Evolutionary conservation across 35 echinoderm and acorn worm genomes (phyloP), one percentile per base, ranked within the genome.

Genomic region (Chiridota heheva): DNA sequence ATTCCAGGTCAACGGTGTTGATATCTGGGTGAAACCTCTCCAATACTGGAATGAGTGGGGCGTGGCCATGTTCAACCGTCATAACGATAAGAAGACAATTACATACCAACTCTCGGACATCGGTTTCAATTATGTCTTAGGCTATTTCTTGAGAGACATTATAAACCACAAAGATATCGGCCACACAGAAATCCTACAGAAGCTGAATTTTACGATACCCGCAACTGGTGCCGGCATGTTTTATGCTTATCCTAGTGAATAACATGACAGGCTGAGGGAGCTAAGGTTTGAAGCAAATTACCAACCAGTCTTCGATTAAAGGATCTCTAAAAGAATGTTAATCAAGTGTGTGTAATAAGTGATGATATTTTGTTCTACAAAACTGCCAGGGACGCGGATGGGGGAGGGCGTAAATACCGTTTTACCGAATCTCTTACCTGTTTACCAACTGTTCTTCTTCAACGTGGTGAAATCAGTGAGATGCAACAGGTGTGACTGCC

Each of bases 221-320:
- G 81, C 64, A 13, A 70, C 64, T 1, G 81, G 81, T 8, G 81
- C 63, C 1, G 34, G 56, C 45, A 83, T 83, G 81, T 48, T 43
- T 15, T 83, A 83, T 56, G 81, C 81, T 24, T 83, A 83, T 36
- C 81, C 81, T 32, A 83, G 81, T 44, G 66, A 71, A 83, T 83
- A 40, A 83, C n/a, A n/a, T n/a, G n/a, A n/a, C n/a, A n/a, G n/a
- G n/a, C n/a, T n/a, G n/a, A n/a, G n/a, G n/a, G n/a, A n/a, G n/a
- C n/a, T n/a, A n/a, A n/a, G n/a, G n/a, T n/a, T n/a, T n/a, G n/a
- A n/a, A n/a, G n/a, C n/a, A n/a, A n/a, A n/a, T n/a, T n/a, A n/a
- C n/a, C n/a, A n/a, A n/a, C n/a, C n/a, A n/a, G n/a, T n/a, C n/a
- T n/a, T n/a, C n/a, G n/a, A n/a, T n/a, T n/a, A n/a, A n/a, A n/a